A percentile compares a stretch with the other conserved stretches of the same genome.
Evolutionary conservation across 2,113 vertebrate genomes (phyloP).

Genomic region (Scartelaos histophorus): DNA sequence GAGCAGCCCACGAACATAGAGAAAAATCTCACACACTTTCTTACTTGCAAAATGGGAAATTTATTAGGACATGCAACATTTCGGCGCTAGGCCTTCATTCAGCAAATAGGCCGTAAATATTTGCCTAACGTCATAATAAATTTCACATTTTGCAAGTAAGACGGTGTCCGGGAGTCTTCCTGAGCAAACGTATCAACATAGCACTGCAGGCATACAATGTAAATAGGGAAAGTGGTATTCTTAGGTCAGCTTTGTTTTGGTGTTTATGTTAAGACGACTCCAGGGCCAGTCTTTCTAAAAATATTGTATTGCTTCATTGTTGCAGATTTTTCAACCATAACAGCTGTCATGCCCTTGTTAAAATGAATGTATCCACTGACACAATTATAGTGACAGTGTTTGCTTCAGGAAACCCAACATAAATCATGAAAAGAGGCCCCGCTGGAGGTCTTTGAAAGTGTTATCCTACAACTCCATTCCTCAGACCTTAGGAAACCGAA

Average conservation of each 20-base stretch:
- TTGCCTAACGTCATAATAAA: too few species aligned
- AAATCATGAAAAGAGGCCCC: slow-evolving; percentile 24
- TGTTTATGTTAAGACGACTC: background rate
- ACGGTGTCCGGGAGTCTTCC: background rate
- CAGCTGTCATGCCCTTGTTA: background rate
- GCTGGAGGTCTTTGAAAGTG: background rate
- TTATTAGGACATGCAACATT: too few species aligned
- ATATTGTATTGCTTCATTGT: background rate
- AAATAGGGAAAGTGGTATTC: background rate
- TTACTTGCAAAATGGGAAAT: too few species aligned
- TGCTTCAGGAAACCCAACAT: slow-evolving; percentile 25
- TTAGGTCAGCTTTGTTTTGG: slow-evolving; percentile 5
- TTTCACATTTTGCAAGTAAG: too few species aligned
- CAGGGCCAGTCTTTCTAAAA: background rate
- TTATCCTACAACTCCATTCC: slow-evolving; percentile 8
- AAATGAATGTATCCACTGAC: slow-evolving; percentile 1
- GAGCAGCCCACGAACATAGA: too few species aligned
- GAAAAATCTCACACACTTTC: too few species aligned
- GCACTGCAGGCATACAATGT: background rate
- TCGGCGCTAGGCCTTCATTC: too few species aligned
- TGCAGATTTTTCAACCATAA: background rate
- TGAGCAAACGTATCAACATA: background rate
- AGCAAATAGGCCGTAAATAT: too few species aligned
- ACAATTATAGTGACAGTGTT: slow-evolving; percentile 18
- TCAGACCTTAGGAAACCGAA: background rate